Evolutionary conservation across 2,888 invertebrate genomes (phyloP).

Genomic region (Synanthedon myopaeformis): DNA sequence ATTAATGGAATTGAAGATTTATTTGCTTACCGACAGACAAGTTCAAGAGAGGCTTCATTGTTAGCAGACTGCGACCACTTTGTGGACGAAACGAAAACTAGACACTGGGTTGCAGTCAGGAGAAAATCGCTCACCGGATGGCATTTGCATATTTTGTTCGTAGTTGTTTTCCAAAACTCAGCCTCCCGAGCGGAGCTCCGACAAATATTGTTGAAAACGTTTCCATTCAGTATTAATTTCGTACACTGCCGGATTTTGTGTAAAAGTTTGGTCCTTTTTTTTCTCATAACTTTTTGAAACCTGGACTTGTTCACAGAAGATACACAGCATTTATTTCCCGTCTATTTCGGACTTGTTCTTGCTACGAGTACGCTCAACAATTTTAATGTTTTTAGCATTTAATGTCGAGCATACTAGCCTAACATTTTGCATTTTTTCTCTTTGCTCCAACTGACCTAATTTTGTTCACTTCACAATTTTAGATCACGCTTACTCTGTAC

Average conservation of each 20-base stretch:
- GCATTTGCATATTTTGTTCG: conserved; percentile 38
- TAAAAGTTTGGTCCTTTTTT: background rate
- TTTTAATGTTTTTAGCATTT: too few relatives aligned
- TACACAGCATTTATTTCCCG: background rate
- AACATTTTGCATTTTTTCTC: too few relatives aligned
- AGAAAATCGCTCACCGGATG: conserved; percentile 17
- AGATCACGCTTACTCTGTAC: too few relatives aligned
- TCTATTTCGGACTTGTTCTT: background rate
- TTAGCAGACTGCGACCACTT: conserved; percentile 3
- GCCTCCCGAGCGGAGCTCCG: conserved; percentile 13
- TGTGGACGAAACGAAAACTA: conserved; percentile 5
- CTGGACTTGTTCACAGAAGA: background rate
- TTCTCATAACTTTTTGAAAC: too few relatives aligned
- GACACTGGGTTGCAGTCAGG: conserved; percentile 14
- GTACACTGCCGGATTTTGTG: conserved; percentile 4
- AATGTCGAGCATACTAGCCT: too few relatives aligned
- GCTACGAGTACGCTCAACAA: too few relatives aligned
- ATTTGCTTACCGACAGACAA: too few relatives aligned
- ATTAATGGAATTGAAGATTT: too few relatives aligned
- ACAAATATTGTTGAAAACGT: conserved; percentile 25
- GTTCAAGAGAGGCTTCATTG: conserved; percentile 4
- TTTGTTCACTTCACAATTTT: too few relatives aligned
- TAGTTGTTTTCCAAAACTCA: conserved; percentile 35
- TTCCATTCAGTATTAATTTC: conserved; percentile 10
- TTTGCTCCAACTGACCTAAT: too few relatives aligned